Conservation (phyloP, 2,888 invertebrate species). For the Muschampia staudingeri region DNA sequence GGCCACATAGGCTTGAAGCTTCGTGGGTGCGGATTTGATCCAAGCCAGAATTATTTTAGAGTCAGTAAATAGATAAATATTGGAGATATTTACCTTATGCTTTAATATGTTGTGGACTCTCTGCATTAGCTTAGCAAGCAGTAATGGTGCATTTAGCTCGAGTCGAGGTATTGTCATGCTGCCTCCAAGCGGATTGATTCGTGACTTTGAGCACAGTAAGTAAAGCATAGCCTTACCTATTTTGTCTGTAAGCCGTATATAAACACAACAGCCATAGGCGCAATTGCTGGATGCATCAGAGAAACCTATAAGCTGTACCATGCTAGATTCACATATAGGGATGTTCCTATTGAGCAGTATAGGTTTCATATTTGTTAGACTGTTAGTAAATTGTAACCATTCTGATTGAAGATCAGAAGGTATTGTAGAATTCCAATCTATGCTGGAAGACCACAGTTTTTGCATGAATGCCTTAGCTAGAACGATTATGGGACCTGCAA, state of each 20-base stretch:
- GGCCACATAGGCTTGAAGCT: not conserved
- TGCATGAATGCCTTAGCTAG: not conserved
- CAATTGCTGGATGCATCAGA: not conserved
- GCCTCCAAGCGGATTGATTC: not conserved
- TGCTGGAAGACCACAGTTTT: not conserved
- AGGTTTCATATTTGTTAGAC: not conserved
- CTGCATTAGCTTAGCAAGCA: not conserved
- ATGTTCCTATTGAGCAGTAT: not conserved
- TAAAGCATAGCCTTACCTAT: not conserved
- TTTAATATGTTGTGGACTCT: not conserved
- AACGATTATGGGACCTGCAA: slow-evolving; percentile 8
- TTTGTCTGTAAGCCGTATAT: not conserved
- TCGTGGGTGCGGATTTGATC: not conserved
- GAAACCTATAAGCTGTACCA: not conserved
- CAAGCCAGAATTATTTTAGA: not conserved
- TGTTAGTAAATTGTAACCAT: not conserved
- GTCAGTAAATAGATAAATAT: not conserved
- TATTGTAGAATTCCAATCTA: not conserved
- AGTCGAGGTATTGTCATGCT: not conserved
- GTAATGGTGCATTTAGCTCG: not conserved
- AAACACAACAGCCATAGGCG: not conserved
- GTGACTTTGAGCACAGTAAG: not conserved
- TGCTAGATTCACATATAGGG: not conserved
- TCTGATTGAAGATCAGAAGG: not conserved
- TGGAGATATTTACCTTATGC: not conserved